A percentile compares a stretch with the other conserved stretches of the same genome.
Evolutionary conservation across 1,140 invertebrate genomes (phyloP).

Genomic region (Stratiolaelaps scimitus): DNA sequence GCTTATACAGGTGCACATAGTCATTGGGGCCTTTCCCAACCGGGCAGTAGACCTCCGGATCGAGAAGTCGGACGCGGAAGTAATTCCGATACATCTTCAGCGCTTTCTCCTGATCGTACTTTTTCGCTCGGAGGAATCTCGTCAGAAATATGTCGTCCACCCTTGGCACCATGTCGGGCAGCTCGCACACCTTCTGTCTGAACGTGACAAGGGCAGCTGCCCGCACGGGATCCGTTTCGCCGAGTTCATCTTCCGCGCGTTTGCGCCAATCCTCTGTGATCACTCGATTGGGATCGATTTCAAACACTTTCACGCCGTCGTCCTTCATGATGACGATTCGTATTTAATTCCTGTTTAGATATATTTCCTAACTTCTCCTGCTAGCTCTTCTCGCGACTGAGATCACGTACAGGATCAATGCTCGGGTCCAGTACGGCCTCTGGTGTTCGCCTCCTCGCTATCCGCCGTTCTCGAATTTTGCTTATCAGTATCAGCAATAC

Average conservation of each 20-base stretch:
- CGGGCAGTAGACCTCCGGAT: slow-evolving; percentile 14
- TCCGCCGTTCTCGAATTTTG: too few species aligned
- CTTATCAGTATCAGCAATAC: too few species aligned
- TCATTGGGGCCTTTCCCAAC: slow-evolving; percentile 29
- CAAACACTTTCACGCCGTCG: not conserved
- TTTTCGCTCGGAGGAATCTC: slow-evolving; percentile 31
- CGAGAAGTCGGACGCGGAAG: slow-evolving; percentile 12
- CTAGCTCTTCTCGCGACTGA: too few species aligned
- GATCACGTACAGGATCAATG: too few species aligned
- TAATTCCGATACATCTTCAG: slow-evolving; percentile 27
- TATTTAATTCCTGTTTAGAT: too few species aligned
- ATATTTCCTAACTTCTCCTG: too few species aligned
- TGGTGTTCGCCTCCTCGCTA: too few species aligned
- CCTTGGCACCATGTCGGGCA: slow-evolving; percentile 27
- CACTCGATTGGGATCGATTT: not conserved
- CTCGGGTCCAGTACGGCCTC: too few species aligned
- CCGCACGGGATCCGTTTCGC: slow-evolving; percentile 28
- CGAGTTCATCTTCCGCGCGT: slow-evolving; percentile 30
- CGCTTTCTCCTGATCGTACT: slow-evolving; percentile 24
- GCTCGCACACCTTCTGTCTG: slow-evolving; percentile 29
- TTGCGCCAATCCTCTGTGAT: slow-evolving; percentile 8
- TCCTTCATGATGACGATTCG: too few species aligned
- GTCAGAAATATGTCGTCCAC: slow-evolving; percentile 28
- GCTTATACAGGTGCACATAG: slow-evolving; percentile 26
- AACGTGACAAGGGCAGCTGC: slow-evolving; percentile 3